phyloP scores from a whole-genome alignment of 2,888 invertebrate species.

The Scrobipalpa atriplicella region DNA sequence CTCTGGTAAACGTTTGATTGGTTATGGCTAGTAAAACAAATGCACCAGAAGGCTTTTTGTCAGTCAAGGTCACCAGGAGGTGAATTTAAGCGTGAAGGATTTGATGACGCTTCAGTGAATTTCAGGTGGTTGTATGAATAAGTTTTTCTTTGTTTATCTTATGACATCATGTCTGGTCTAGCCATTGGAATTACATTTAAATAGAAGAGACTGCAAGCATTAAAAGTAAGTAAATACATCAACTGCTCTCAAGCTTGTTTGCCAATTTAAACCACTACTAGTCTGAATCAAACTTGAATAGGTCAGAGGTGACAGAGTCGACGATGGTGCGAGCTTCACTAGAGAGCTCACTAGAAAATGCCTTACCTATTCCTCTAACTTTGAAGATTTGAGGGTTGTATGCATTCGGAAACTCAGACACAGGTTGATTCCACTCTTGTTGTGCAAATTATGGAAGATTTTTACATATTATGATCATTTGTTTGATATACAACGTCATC shows the following conservation, averaged over 20 bases:
- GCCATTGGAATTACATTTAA: background rate
- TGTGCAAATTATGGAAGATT: too few species aligned
- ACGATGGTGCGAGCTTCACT: too few species aligned
- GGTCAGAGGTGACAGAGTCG: too few species aligned
- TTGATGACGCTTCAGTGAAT: slow-evolving; percentile 1
- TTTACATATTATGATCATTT: background rate
- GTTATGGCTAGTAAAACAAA: background rate
- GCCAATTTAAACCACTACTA: too few species aligned
- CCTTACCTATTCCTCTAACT: too few species aligned
- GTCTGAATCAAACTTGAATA: too few species aligned
- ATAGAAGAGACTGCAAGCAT: too few species aligned
- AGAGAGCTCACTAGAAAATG: too few species aligned
- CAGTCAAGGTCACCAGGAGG: background rate
- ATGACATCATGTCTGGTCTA: background rate
- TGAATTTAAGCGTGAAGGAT: background rate
- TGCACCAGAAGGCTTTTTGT: slow-evolving; percentile 3
- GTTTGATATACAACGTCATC: background rate
- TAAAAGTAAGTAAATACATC: too few species aligned
- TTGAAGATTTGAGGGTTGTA: too few species aligned
- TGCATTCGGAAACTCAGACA: background rate
- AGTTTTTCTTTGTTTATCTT: background rate
- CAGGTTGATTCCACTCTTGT: background rate
- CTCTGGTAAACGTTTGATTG: background rate
- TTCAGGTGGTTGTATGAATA: background rate
- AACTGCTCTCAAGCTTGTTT: too few species aligned